phyloP scores from a whole-genome alignment of 2,113 vertebrate species.

The Melanotaenia duboulayi region DNA sequence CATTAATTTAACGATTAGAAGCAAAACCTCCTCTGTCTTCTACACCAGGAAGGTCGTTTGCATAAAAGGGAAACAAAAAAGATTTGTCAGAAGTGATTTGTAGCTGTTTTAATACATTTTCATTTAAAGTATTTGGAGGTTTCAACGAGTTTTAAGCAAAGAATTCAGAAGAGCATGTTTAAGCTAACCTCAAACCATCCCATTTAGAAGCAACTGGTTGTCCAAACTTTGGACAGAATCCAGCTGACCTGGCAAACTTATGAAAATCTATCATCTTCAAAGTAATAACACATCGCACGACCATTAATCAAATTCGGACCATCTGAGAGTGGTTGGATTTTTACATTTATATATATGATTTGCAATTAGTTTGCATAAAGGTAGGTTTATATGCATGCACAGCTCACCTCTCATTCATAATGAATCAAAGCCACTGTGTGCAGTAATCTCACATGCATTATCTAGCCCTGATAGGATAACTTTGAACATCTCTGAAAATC shows the following conservation, averaged over 20 bases:
- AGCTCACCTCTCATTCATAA: slow-evolving; percentile 55
- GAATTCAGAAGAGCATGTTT: neutral
- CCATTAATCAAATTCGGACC: neutral
- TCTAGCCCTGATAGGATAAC: slow-evolving; percentile 4
- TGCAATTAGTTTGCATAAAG: slow-evolving; percentile 3
- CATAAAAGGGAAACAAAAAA: slow-evolving; percentile 15
- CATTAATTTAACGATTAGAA: slow-evolving; percentile 30
- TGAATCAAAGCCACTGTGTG: slow-evolving; percentile 53
- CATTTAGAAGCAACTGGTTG: slow-evolving; percentile 8
- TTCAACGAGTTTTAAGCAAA: neutral
- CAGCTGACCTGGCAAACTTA: slow-evolving; percentile 4
- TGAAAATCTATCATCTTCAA: neutral
- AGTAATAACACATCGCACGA: neutral
- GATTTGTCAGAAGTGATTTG: slow-evolving; percentile 26
- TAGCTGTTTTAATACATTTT: slow-evolving; percentile 22
- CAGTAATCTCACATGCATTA: slow-evolving; percentile 19
- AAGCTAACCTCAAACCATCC: neutral
- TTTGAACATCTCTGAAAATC: slow-evolving; percentile 28
- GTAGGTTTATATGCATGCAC: neutral
- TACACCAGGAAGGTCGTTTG: slow-evolving; percentile 22
- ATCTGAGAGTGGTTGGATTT: neutral
- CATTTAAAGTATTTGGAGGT: slow-evolving; percentile 6
- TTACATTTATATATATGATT: slow-evolving; percentile 5
- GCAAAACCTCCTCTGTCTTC: slow-evolving; percentile 10
- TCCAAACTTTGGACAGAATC: neutral